A percentile compares a stretch with the other conserved stretches of the same genome.
Conservation (phyloP, 2,113 vertebrate genomes). For the Saguinus midas region DNA sequence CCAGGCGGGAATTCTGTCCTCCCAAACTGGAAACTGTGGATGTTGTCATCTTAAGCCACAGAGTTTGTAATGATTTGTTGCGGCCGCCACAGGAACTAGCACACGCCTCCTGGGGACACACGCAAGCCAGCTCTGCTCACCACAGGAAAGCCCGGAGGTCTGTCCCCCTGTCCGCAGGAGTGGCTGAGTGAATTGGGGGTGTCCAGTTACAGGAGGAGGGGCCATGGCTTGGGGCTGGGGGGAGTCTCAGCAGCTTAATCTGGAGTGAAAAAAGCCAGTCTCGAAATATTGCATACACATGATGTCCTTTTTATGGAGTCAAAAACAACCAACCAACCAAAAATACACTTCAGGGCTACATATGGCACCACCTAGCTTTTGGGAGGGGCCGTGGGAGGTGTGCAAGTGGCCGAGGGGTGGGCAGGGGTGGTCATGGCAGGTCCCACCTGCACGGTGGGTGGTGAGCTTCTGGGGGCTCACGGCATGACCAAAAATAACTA, state of each 20-base stretch:
- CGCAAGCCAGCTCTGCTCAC: rapidly evolving
- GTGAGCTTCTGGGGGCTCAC: not conserved
- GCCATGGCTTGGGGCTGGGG: not conserved
- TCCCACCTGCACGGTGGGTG: rapidly evolving
- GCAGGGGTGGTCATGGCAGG: too few relatives aligned
- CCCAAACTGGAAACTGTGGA: rapidly evolving
- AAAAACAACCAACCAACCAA: constrained; percentile 19
- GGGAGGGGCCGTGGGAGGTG: not conserved
- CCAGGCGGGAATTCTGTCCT: not conserved
- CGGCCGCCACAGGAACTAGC: rapidly evolving
- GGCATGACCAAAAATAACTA: not conserved
- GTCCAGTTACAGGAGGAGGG: not conserved
- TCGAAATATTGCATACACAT: not conserved
- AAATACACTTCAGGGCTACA: not conserved
- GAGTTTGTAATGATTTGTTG: not conserved
- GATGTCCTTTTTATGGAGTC: constrained; percentile 33
- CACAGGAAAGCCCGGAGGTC: not conserved
- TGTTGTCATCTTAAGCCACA: not conserved
- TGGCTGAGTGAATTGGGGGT: not conserved
- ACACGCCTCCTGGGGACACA: not conserved
- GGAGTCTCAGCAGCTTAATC: not conserved
- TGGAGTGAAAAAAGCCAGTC: not conserved
- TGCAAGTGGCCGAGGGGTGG: rapidly evolving
- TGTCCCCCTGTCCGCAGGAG: rapidly evolving
- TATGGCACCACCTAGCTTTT: not conserved